phyloP scores from a whole-genome alignment of 2,888 invertebrate genomes.

The Empis stercorea region DNA sequence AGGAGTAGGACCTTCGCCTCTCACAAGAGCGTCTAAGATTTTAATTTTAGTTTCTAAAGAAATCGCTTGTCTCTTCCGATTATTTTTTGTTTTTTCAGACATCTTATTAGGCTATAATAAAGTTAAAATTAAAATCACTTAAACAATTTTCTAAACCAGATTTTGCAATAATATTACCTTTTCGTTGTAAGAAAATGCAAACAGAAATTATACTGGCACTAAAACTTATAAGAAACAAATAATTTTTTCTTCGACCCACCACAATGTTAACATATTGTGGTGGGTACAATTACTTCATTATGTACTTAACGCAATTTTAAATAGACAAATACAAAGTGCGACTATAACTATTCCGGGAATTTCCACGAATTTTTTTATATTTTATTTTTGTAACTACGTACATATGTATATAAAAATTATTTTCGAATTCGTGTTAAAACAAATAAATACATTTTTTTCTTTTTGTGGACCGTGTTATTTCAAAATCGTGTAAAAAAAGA shows the following conservation, averaged over 20 bases:
- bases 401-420: not conserved
- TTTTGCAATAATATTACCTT: too few relatives aligned
- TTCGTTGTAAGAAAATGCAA: too few relatives aligned
- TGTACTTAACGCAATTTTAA: too few relatives aligned
- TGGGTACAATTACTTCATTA: too few relatives aligned
- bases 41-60: constrained; percentile 1
- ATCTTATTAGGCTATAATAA: constrained; percentile 3
- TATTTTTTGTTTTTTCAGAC: constrained; percentile 1
- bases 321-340: not conserved
- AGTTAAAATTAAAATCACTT: too few relatives aligned
- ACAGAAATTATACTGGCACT: too few relatives aligned
- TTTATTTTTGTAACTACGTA: too few relatives aligned
- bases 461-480: constrained; percentile 2
- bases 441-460: not conserved
- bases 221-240: too few relatives aligned
- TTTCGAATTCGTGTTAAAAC: constrained; percentile 1
- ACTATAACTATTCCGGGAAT: not conserved
- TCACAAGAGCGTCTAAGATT: constrained; percentile 1
- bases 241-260: too few relatives aligned
- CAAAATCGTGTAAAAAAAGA: constrained; percentile 3
- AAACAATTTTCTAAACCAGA: too few relatives aligned
- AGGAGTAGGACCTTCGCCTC: constrained; percentile 10
- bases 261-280: too few relatives aligned
- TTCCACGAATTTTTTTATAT: not conserved
- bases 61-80: constrained; percentile 5